phyloP scores from a whole-genome alignment of 2,888 invertebrate species.

The Eilema caniola region DNA sequence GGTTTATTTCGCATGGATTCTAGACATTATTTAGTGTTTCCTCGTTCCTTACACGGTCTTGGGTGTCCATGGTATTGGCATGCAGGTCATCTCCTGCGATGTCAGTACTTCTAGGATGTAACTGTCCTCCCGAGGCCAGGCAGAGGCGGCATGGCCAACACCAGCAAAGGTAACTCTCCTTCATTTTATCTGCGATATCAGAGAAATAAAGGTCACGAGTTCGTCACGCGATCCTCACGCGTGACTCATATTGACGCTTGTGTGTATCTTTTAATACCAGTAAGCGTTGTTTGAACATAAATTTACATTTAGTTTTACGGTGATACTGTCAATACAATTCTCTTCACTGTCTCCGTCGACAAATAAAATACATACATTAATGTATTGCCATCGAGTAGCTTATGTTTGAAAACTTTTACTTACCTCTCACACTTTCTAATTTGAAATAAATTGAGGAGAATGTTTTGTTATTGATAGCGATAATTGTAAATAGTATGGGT shows the following conservation, averaged over 20 bases:
- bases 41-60: background rate
- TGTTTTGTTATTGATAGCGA: constrained; percentile 52
- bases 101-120: too few species aligned
- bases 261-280: constrained; percentile 48
- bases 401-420: constrained; percentile 53
- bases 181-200: too few species aligned
- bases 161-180: too few species aligned
- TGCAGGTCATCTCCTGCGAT: too few species aligned
- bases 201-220: too few species aligned
- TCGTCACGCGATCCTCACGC: too few species aligned
- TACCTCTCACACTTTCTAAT: constrained; percentile 54
- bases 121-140: too few species aligned
- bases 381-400: constrained; percentile 34
- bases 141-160: too few species aligned
- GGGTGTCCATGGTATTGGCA: too few species aligned
- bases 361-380: constrained; percentile 54
- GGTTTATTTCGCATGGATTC: constrained; percentile 14
- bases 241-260: background rate
- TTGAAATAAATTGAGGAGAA: constrained; percentile 56
- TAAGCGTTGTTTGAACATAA: constrained; percentile 52
- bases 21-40: background rate
- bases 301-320: constrained; percentile 58
- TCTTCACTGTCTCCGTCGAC: constrained; percentile 48
- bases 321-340: constrained; percentile 55
- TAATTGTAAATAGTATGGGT: constrained; percentile 48